These are phyloP conservation scores for Athene cunicularia DNA, from an alignment of 2,113 vertebrate species.

Conservation along the genomic window DNA sequence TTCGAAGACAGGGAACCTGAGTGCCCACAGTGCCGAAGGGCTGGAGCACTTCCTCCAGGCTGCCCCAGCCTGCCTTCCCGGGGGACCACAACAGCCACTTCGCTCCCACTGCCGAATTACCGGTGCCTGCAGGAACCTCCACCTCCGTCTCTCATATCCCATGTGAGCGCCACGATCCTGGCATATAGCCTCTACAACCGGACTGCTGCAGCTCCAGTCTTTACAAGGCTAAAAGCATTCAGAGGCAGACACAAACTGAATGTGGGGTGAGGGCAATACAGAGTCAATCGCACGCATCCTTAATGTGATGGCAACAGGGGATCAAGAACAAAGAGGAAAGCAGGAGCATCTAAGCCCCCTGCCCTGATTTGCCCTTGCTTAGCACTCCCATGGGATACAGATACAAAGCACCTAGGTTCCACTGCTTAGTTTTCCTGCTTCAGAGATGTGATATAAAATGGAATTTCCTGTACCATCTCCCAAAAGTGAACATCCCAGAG, in stretches of 20 bases:
- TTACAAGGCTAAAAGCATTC: not conserved
- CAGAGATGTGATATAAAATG: not conserved
- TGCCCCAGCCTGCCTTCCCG: not conserved
- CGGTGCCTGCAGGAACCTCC: not conserved
- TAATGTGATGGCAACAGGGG: not conserved
- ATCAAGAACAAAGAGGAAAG: not conserved
- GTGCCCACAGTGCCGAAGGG: not conserved
- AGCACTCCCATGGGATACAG: not conserved
- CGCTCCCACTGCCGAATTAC: not conserved
- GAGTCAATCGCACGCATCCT: not conserved
- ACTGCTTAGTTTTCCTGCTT: not conserved
- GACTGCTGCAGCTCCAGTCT: not conserved
- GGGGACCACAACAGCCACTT: not conserved
- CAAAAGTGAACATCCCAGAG: not conserved
- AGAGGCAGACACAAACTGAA: not conserved
- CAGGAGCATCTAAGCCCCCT: not conserved
- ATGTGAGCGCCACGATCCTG: rapidly evolving
- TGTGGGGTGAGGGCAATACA: not conserved
- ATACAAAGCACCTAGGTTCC: not conserved
- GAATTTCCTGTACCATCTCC: not conserved
- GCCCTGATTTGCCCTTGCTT: not conserved
- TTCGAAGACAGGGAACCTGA: not conserved
- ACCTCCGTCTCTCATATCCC: not conserved
- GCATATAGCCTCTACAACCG: not conserved
- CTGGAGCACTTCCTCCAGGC: not conserved